Evolutionary conservation across 2,888 invertebrate genomes (phyloP).

Genomic region (Polydrusus tereticollis): DNA sequence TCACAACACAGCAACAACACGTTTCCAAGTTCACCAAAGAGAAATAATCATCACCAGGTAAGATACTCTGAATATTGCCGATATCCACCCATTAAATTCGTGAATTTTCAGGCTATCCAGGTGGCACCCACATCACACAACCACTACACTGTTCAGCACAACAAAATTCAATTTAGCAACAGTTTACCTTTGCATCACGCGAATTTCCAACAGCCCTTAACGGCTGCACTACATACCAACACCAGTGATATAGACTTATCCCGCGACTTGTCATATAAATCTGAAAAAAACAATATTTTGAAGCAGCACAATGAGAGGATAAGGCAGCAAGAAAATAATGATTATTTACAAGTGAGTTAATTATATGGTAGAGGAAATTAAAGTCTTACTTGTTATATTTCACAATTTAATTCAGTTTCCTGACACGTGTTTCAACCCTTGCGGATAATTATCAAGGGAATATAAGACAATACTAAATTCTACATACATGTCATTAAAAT

Average conservation of each 20-base stretch:
- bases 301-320: slow-evolving; percentile 65
- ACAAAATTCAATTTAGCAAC: slow-evolving; percentile 66
- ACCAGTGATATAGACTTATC: slow-evolving; percentile 62
- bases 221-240: slow-evolving; percentile 65
- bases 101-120: slow-evolving; percentile 53
- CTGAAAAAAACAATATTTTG: slow-evolving; percentile 60
- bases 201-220: slow-evolving; percentile 64
- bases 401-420: too few species aligned
- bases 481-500: too few species aligned
- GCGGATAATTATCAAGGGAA: too few species aligned
- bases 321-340: slow-evolving; percentile 64
- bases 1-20: slow-evolving; percentile 59
- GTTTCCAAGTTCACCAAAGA: slow-evolving; percentile 64
- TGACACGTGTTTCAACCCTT: too few species aligned
- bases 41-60: slow-evolving; percentile 62
- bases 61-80: background rate
- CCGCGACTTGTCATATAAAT: slow-evolving; percentile 54
- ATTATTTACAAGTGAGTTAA: slow-evolving; percentile 62
- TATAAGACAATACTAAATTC: too few species aligned
- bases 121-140: slow-evolving; percentile 58
- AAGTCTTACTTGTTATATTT: too few species aligned
- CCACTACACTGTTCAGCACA: slow-evolving; percentile 64
- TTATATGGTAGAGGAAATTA: background rate
- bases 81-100: too few species aligned
- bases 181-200: slow-evolving; percentile 66